A percentile compares a stretch with the other conserved stretches of the same genome.
phyloP scores from a whole-genome alignment of 53 echinoderm and acorn worm genomes.

The Hippasteria phrygiana region DNA sequence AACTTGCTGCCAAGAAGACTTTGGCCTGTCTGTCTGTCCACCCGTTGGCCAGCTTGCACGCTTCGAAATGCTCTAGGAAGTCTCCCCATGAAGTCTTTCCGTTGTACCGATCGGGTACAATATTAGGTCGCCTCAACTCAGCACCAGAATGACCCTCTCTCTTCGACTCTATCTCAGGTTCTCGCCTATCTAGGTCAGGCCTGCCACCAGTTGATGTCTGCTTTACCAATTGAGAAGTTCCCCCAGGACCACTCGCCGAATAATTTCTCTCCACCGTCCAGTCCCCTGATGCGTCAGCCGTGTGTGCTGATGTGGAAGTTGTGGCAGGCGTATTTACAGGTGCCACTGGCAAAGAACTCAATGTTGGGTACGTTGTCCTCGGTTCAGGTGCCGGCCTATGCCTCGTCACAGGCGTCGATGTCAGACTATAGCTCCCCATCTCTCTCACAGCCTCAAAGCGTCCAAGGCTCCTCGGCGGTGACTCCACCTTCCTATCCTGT shows the following conservation, averaged over 20 bases:
- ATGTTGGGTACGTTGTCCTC: neutral
- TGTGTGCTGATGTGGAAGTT: neutral
- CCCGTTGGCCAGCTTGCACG: slow-evolving; percentile 12
- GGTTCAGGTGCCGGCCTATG: neutral
- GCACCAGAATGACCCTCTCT: neutral
- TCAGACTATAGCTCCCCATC: no score
- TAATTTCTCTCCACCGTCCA: neutral
- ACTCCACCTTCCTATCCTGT: neutral
- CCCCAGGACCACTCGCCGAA: no score
- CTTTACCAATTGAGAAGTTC: no score
- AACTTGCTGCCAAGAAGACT: slow-evolving; percentile 25
- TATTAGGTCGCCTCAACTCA: neutral
- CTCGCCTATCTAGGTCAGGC: neutral
- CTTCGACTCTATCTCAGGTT: neutral
- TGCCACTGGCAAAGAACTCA: neutral
- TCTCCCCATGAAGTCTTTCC: slow-evolving; percentile 1
- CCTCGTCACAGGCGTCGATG: neutral
- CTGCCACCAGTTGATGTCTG: neutral
- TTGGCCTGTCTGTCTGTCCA: slow-evolving; percentile 3
- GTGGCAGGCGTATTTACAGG: neutral
- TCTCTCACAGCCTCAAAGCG: neutral
- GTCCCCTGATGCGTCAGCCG: neutral
- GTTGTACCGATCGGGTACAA: slow-evolving; percentile 4
- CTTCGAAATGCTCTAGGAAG: slow-evolving; percentile 21
- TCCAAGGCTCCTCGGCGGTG: neutral